These are phyloP conservation scores for Sinohyriopsis cumingii DNA, from an alignment of 2,888 invertebrate species.

Conservation along the genomic window DNA sequence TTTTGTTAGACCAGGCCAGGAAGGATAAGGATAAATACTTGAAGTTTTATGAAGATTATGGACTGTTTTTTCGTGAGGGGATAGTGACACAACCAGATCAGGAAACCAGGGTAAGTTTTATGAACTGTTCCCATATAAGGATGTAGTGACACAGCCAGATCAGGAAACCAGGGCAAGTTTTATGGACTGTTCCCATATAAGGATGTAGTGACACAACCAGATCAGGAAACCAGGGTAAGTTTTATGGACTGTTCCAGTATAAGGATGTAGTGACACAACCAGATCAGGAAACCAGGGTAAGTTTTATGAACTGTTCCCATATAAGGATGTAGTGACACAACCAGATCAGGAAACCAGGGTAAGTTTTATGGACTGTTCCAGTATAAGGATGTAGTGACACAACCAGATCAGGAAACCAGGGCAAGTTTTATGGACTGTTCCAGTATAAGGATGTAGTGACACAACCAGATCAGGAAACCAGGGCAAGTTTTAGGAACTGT, in stretches of 20 bases:
- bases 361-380: constrained; percentile 40
- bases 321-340: constrained; percentile 92
- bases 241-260: constrained; percentile 15
- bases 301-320: constrained; percentile 6
- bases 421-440: constrained; percentile 73
- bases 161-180: constrained; percentile 84
- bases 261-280: constrained; percentile 93
- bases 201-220: constrained; percentile 90
- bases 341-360: constrained; percentile 87
- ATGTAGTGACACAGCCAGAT: constrained; percentile 89
- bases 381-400: constrained; percentile 90
- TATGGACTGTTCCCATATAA: constrained; percentile 74
- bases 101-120: constrained; percentile 81
- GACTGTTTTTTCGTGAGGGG: constrained; percentile 94
- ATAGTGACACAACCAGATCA: constrained; percentile 89
- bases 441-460: constrained; percentile 89
- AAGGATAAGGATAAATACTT: constrained; percentile 88
- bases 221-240: constrained; percentile 85
- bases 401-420: constrained; percentile 85
- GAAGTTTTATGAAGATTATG: constrained; percentile 92
- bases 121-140: constrained; percentile 77
- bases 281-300: constrained; percentile 86
- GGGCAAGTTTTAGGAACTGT: constrained; percentile 76
- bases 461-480: constrained; percentile 84
- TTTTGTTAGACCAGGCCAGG: constrained; percentile 86